Base-by-base conservation (phyloP, 1,140 invertebrate genomes). In the Galleria mellonella region DNA sequence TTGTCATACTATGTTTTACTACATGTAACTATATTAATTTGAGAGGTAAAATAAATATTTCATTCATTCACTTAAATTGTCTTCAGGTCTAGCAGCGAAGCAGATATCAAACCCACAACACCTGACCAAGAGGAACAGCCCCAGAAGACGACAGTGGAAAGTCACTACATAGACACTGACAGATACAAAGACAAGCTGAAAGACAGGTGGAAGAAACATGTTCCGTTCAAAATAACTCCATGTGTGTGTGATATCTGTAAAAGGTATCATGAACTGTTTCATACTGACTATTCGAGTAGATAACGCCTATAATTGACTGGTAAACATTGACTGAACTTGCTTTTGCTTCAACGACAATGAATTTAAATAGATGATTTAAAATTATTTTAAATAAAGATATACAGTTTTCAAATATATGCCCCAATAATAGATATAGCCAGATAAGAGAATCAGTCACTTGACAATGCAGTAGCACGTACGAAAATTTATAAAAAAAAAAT, bases 181-280 rank as follows among this genome's bases (percentile, higher is more conserved):
- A 37, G 31, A 0, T 7, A 7, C 13, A 30, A 44, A 6, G 38
- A 52, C 11, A 40, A 9, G 9, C 9, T 15, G 0, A 51, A 32
- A 11, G 31, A 32, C 8, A 29, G 12, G 7, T 23, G 4, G 29
- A 64, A 56, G 33, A 52, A 40, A 29, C 48, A 50, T 46, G 47
- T 40, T 38, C 14, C 39, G 11, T 36, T 12, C 7, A 66, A 55
- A 47, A 30, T 62, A 2, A 55, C 47, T 0, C 72, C 77, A 2
- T 83, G 79, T 27, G 46, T 74, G 1, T 83, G 79, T 37, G 72
- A 78, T 39, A 83, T 83, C 31, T 83, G 79, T 32, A 69, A 52
- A 43, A 51, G 69, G 39, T 84, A 84, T 38, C 62, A 84, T 15
- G 70, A 84, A 47, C 31, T 84, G 12, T 84, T 82, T 39, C 75